Evolutionary conservation across 2,797 vertebrate species (phyloP).

Genomic region (Acomys russatus): DNA sequence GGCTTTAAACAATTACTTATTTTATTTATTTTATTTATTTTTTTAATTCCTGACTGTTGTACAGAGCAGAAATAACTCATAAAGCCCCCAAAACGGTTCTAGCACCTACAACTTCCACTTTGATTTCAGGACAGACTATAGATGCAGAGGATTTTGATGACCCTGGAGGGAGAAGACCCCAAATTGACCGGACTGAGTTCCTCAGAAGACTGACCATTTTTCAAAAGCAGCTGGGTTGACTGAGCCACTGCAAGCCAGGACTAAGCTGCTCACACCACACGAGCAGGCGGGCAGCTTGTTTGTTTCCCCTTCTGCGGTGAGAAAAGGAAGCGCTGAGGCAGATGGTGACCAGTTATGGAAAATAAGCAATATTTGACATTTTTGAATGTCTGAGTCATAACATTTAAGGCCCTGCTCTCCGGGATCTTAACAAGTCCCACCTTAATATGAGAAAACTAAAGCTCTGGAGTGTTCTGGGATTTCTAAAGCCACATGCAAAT

Average conservation of each 20-base stretch:
- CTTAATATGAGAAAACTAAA: slow-evolving; percentile 40
- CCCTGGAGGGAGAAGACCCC: not conserved
- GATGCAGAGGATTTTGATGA: not conserved
- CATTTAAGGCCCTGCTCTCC: not conserved
- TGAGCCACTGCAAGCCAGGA: not conserved
- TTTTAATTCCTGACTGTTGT: not conserved
- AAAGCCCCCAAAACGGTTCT: not conserved
- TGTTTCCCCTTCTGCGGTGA: slow-evolving; percentile 63
- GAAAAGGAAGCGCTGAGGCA: slow-evolving; percentile 47
- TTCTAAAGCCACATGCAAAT: not conserved
- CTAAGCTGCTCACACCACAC: not conserved
- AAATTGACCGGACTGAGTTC: not conserved
- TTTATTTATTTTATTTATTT: not conserved
- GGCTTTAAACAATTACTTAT: not conserved
- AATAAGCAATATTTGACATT: slow-evolving; percentile 50
- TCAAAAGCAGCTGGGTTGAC: not conserved
- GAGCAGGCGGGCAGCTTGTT: not conserved
- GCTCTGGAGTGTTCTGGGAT: not conserved
- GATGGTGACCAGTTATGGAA: slow-evolving; percentile 62
- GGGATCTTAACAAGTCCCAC: not conserved
- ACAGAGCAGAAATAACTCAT: not conserved
- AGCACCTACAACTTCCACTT: too few species aligned
- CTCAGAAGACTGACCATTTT: not conserved
- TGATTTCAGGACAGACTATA: not conserved
- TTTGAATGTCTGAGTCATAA: slow-evolving; percentile 69